Evolutionary conservation across 2,888 invertebrate species (phyloP).

Genomic region (Heterodera filipjevi): DNA sequence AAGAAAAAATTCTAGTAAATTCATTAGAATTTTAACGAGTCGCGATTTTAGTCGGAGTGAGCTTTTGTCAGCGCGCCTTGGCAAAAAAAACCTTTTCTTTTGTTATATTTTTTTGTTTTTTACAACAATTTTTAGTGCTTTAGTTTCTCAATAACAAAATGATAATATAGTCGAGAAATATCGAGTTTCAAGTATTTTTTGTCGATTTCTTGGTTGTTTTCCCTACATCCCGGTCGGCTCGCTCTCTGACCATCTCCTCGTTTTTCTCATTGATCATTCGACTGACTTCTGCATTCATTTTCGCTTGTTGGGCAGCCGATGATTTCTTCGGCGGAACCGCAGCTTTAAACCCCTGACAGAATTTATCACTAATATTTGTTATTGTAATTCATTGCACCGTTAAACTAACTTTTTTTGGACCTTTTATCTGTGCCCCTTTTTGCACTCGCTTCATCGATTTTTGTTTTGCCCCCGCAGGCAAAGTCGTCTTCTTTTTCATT

Average conservation of each 20-base stretch:
- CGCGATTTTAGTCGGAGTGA: no score
- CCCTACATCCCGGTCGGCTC: conserved; percentile 55
- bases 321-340: conserved; percentile 55
- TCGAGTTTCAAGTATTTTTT: background rate
- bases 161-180: no score
- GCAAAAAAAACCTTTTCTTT: no score
- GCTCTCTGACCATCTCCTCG: conserved; percentile 57
- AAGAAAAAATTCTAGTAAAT: no score
- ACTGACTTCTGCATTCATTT: conserved; percentile 52
- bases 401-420: no score
- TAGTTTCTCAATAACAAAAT: no score
- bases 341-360: conserved; percentile 23
- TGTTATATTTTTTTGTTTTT: no score
- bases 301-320: conserved; percentile 48
- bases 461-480: conserved; percentile 55
- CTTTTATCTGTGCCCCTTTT: conserved; percentile 35
- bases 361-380: background rate
- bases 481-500: conserved; percentile 44
- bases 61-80: no score
- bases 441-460: conserved; percentile 46
- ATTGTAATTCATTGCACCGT: background rate
- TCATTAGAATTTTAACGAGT: no score
- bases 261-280: conserved; percentile 61
- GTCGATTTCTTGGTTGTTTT: conserved; percentile 38
- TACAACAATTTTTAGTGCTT: no score